Percentiles rank a stretch among this genome's conserved stretches.
phyloP scores from a whole-genome alignment of 2,888 invertebrate genomes.

The Acanthococcus lagerstroemiae region DNA sequence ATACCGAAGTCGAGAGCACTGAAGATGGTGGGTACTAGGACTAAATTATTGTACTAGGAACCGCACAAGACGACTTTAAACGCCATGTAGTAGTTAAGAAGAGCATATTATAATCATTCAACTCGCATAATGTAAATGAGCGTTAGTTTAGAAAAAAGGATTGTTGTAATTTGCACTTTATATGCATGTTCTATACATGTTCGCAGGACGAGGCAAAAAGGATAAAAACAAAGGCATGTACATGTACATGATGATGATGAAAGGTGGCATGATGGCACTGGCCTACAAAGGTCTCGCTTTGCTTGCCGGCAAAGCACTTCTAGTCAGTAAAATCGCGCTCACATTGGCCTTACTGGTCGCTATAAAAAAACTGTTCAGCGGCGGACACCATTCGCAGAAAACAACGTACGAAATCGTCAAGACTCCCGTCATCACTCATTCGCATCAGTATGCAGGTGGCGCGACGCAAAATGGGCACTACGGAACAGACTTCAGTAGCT shows the following conservation, averaged over 20 bases:
- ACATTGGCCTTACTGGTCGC: constrained; percentile 44
- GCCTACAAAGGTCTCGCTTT: constrained; percentile 64
- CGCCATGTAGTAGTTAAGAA: too few relatives aligned
- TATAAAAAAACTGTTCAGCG: constrained; percentile 51
- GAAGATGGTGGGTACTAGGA: constrained; percentile 9
- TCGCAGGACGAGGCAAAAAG: constrained; percentile 51
- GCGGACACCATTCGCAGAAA: constrained; percentile 49
- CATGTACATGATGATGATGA: constrained; percentile 54
- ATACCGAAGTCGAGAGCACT: constrained; percentile 43
- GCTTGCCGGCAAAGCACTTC: constrained; percentile 40
- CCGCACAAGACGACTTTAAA: neutral
- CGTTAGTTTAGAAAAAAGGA: too few relatives aligned
- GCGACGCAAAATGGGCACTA: constrained; percentile 45
- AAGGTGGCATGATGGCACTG: constrained; percentile 61
- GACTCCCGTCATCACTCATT: constrained; percentile 69
- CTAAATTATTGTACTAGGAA: neutral
- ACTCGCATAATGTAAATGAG: too few relatives aligned
- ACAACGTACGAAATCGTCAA: constrained; percentile 78
- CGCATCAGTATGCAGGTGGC: constrained; percentile 54
- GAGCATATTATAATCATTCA: too few relatives aligned
- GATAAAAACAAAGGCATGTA: constrained; percentile 57
- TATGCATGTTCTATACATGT: too few relatives aligned
- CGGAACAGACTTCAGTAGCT: constrained; percentile 44
- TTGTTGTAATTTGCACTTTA: too few relatives aligned
- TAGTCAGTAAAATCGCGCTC: constrained; percentile 41